Base-by-base conservation (phyloP, 2,888 invertebrate species). In the Leucozona laternaria region DNA sequence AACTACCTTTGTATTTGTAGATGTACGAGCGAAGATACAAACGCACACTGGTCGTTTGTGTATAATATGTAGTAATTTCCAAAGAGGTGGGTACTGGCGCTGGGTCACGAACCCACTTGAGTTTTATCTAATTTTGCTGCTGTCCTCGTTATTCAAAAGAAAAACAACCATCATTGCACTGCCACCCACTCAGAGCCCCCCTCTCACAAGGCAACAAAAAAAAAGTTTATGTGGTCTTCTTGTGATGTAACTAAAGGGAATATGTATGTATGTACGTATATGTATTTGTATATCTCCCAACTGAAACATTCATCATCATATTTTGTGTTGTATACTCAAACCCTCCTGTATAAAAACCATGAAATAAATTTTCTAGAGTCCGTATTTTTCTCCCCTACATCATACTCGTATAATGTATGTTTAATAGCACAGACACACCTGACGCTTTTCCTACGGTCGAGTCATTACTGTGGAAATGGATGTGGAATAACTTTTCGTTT, bases 51-150 rank as follows among this genome's bases (percentile, higher is more conserved):
- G 15, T 64, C 25, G 22, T 53, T 15, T n/a, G 17, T 28, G n/a
- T 28, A 50, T 50, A 34, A 5, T 31, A 20, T 48, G 20, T n/a
- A 60, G 60, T 64, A 40, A 25, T 37, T 15, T 2, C 31, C 17
- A 48, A 48, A 48, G 20, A 53, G 20, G 28, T 28, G 37, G 73
- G 50, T 55, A 76, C 28, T 70, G 25, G 22, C 25, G 53, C 4
- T 53, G 84, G 83, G 85, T 88, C 81, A 84, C 88, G 88, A 88
- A 88, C 64, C 86, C 88, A 86, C 88, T 88, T 88, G 78, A 84
- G 78, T 71, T 80, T 81, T 80, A 88, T 88, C 83, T 85, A 88
- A 88, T 88, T 88, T 88, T 66, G 76, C 66, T 50, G 37, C 66
- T 83, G 83, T 83, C 88, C 88, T 79, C 84, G 75, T 88, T 85